Evolutionary conservation across 1,140 invertebrate species (phyloP).

Genomic region (Chelonus insularis): DNA sequence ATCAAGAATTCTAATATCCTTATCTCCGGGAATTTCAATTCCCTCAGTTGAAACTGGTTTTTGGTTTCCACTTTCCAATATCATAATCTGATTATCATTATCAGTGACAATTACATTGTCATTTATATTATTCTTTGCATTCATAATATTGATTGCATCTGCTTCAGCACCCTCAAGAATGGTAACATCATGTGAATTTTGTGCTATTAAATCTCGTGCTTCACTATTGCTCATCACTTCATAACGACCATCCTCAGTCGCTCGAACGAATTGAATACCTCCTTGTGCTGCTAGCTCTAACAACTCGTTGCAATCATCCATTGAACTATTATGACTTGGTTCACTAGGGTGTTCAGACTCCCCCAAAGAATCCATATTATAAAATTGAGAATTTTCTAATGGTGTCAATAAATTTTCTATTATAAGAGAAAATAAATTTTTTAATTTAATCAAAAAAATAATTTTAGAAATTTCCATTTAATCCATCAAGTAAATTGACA

Average conservation of each 20-base stretch:
- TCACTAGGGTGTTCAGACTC: conserved; percentile 1
- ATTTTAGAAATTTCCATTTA: too few species aligned
- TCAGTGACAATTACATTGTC: conserved; percentile 36
- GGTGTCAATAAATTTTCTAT: conserved; percentile 35
- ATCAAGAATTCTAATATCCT: conserved; percentile 48
- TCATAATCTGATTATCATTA: conserved; percentile 46
- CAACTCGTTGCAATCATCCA: conserved; percentile 52
- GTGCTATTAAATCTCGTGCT: conserved; percentile 55
- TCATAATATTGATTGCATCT: conserved; percentile 48
- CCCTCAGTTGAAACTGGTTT: conserved; percentile 38
- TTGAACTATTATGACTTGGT: conserved; percentile 19
- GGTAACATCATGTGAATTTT: conserved; percentile 56
- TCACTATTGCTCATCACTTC: conserved; percentile 58
- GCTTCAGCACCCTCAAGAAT: conserved; percentile 52
- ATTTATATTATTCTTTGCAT: conserved; percentile 35
- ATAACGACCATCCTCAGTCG: conserved; percentile 58
- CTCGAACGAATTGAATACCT: conserved; percentile 59
- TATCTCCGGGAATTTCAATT: conserved; percentile 51
- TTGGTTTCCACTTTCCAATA: conserved; percentile 45
- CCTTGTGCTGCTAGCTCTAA: conserved; percentile 56
- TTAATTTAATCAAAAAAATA: too few species aligned
- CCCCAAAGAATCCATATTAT: conserved; percentile 7
- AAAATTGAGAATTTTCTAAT: conserved; percentile 27
- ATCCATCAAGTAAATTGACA: too few species aligned
- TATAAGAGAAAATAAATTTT: neutral